These are phyloP conservation scores for Symphodus melops DNA, from an alignment of 2,113 vertebrate genomes.

Conservation along the genomic window DNA sequence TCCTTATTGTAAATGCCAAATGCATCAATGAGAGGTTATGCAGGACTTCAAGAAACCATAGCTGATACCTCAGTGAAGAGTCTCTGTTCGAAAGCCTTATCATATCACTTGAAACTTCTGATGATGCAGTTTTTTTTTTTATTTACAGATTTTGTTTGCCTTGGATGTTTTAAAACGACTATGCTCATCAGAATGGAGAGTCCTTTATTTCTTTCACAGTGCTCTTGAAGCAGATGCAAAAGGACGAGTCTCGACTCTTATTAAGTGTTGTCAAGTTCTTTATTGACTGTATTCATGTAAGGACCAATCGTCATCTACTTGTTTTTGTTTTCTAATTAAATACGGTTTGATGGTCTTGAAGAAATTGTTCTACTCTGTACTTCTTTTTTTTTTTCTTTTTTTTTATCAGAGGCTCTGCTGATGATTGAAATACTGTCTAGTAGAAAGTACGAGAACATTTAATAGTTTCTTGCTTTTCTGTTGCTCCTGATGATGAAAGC, in stretches of 20 bases:
- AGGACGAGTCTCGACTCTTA: slow-evolving; percentile 3
- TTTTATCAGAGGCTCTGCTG: background rate
- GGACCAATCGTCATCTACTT: slow-evolving; percentile 53
- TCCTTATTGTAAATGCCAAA: slow-evolving; percentile 48
- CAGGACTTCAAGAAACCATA: slow-evolving; percentile 27
- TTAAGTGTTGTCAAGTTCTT: slow-evolving; percentile 38
- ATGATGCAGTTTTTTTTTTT: slow-evolving; percentile 12
- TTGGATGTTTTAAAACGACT: slow-evolving; percentile 31
- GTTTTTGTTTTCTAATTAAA: slow-evolving; percentile 73
- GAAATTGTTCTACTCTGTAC: background rate
- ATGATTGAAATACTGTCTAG: background rate
- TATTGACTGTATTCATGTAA: slow-evolving; percentile 32
- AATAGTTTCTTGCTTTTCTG: no score
- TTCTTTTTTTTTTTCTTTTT: background rate
- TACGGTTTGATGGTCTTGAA: slow-evolving; percentile 47
- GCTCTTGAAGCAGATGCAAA: slow-evolving; percentile 37
- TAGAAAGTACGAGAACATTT: no score
- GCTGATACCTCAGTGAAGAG: slow-evolving; percentile 53
- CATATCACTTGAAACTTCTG: slow-evolving; percentile 37
- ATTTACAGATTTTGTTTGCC: slow-evolving; percentile 1
- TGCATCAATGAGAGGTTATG: slow-evolving; percentile 3
- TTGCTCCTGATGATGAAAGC: no score
- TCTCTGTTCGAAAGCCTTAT: slow-evolving; percentile 65
- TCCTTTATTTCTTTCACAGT: background rate
- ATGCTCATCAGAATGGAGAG: slow-evolving; percentile 7